Percentiles rank a stretch among this genome's conserved stretches.
phyloP scores from a whole-genome alignment of 37 sponge, comb jelly and placozoan species.

The Hexactinellida sp. region DNA sequence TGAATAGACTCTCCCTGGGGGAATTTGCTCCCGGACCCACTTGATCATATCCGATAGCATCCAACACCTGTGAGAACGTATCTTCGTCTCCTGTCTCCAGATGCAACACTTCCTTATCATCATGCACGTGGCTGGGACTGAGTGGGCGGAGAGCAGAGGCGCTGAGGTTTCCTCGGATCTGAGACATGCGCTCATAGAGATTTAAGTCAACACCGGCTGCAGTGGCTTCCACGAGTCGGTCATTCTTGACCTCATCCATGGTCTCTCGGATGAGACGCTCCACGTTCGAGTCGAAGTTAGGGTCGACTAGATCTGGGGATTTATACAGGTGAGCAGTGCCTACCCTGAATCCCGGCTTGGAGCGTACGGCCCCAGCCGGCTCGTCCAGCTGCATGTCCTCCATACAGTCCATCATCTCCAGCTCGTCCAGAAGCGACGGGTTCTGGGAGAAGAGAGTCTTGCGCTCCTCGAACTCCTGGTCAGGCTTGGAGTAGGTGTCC shows the following conservation, averaged over 20 bases:
- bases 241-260: neutral
- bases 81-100: neutral
- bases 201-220: neutral
- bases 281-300: neutral
- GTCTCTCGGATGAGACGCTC: neutral
- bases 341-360: neutral
- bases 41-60: neutral
- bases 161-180: neutral
- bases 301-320: neutral
- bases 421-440: neutral
- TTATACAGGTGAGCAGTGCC: neutral
- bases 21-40: neutral
- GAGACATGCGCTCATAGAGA: neutral
- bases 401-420: constrained; percentile 8
- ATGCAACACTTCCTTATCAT: neutral
- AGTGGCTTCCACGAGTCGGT: neutral
- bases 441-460: constrained; percentile 2
- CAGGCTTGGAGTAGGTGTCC: neutral
- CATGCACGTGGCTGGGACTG: neutral
- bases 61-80: neutral
- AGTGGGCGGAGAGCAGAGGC: neutral
- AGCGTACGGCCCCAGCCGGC: neutral
- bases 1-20: neutral
- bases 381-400: constrained; percentile 2
- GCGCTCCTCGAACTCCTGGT: neutral